Conservation (phyloP, 2,797 vertebrate genomes). For the Platalea minor region DNA sequence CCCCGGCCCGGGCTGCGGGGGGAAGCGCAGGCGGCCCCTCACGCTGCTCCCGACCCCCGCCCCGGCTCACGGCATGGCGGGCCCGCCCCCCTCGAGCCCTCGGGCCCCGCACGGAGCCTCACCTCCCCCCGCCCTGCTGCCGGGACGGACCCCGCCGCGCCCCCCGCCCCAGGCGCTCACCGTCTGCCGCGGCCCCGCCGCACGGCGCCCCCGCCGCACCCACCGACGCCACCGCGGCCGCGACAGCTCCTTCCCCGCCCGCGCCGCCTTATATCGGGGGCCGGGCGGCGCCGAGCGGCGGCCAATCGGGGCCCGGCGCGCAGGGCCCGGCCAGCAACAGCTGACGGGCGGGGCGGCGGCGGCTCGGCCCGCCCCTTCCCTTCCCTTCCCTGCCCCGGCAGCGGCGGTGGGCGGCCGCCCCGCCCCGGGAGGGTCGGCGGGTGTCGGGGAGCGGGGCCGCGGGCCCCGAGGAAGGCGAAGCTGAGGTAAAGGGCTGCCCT, state of each 20-base stretch:
- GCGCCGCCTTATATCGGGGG: slow-evolving; percentile 22
- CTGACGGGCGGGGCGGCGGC: neutral
- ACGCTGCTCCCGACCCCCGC: neutral
- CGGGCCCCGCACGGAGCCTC: neutral
- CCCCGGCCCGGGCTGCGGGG: neutral
- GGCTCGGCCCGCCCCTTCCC: neutral
- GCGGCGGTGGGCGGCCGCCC: neutral
- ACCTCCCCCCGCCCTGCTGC: neutral
- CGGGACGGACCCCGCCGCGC: no score
- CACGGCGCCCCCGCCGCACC: neutral
- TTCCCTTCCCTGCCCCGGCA: no score
- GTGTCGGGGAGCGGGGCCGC: neutral
- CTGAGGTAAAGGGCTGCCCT: neutral
- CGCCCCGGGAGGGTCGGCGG: neutral
- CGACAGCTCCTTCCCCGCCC: neutral
- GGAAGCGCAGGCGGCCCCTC: neutral
- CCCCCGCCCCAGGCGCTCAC: neutral
- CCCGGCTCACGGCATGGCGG: neutral
- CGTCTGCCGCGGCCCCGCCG: neutral
- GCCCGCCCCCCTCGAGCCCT: no score
- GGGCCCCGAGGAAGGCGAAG: neutral
- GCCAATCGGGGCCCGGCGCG: slow-evolving; percentile 33
- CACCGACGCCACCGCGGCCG: neutral
- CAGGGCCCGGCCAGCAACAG: neutral
- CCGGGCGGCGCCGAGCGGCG: neutral